Conservation (phyloP, 2,888 invertebrate species). For the Leptinotarsa tumamoca region DNA sequence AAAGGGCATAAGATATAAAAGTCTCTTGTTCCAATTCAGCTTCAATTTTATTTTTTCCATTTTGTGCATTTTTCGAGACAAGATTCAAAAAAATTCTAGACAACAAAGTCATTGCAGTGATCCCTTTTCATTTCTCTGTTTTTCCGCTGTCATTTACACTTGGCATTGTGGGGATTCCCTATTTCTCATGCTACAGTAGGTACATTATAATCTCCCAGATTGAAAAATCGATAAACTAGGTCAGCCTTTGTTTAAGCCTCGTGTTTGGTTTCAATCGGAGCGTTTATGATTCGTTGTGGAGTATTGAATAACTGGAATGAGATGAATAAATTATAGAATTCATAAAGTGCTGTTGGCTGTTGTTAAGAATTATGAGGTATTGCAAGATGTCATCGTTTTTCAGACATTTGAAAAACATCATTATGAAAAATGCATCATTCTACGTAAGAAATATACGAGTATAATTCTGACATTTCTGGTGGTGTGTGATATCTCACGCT, state of each 20-base stretch:
- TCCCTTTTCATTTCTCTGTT: not conserved
- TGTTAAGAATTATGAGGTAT: not conserved
- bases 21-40: not conserved
- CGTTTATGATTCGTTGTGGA: not conserved
- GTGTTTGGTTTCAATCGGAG: not conserved
- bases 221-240: slow-evolving; percentile 11
- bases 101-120: not conserved
- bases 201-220: not conserved
- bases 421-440: no score
- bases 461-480: no score
- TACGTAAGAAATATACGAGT: no score
- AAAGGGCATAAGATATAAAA: not conserved
- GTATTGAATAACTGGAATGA: not conserved
- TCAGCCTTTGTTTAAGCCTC: slow-evolving; percentile 1
- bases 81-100: not conserved
- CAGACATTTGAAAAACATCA: no score
- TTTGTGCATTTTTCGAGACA: not conserved
- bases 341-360: not conserved
- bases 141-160: not conserved
- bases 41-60: not conserved
- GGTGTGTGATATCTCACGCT: no score
- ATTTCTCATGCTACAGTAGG: not conserved
- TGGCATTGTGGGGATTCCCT: not conserved
- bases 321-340: not conserved
- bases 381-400: not conserved